A percentile compares a stretch with the other conserved stretches of the same genome.
Evolutionary conservation across 2,888 invertebrate genomes (phyloP).

Genomic region (Pyrgus malvae): DNA sequence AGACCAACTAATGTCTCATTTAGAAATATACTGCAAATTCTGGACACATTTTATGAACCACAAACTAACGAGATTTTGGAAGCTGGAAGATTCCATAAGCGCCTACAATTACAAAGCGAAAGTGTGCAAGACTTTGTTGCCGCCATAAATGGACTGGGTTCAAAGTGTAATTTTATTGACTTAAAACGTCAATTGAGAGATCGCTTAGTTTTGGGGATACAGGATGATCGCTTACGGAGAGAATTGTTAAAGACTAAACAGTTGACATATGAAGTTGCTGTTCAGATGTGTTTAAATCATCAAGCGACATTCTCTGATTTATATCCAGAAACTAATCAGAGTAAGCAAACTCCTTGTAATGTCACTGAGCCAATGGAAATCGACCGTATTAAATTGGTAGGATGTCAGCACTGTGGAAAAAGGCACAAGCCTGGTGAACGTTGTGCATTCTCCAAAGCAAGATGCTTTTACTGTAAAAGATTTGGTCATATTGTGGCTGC

Average conservation of each 20-base stretch:
- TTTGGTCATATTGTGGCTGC: constrained; percentile 4
- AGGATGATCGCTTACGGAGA: constrained; percentile 11
- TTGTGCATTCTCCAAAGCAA: constrained; percentile 1
- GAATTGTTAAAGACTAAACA: constrained; percentile 4
- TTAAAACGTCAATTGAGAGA: constrained; percentile 14
- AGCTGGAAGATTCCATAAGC: constrained; percentile 6
- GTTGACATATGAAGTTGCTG: constrained; percentile 3
- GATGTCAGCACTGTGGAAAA: background rate
- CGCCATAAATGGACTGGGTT: background rate
- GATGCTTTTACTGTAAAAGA: constrained; percentile 7
- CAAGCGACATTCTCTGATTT: constrained; percentile 6
- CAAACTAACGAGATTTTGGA: constrained; percentile 11
- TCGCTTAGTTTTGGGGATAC: constrained; percentile 11
- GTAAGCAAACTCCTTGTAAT: background rate
- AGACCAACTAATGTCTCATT: constrained; percentile 8
- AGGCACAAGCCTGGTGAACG: background rate
- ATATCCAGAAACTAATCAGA: constrained; percentile 2
- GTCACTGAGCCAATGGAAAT: background rate
- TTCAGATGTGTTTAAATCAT: constrained; percentile 1
- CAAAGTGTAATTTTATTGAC: constrained; percentile 9
- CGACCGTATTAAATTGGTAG: background rate
- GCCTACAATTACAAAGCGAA: background rate
- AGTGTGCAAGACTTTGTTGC: constrained; percentile 6
- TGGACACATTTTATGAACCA: constrained; percentile 9
- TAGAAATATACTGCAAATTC: background rate